Evolutionary conservation across 2,888 invertebrate species (phyloP).

Genomic region (Arrhopalites spinosus): DNA sequence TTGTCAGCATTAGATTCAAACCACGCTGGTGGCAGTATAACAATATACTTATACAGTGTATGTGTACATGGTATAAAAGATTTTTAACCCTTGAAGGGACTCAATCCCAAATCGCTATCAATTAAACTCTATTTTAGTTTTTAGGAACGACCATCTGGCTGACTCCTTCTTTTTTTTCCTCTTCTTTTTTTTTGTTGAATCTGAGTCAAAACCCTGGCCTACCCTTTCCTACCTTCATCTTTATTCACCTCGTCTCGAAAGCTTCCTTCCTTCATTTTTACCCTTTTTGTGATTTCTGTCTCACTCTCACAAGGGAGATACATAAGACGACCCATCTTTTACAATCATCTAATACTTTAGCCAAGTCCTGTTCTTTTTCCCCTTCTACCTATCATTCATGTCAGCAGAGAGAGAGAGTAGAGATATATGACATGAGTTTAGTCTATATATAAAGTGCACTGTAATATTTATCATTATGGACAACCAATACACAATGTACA

Average conservation of each 20-base stretch:
- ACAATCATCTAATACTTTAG: not conserved
- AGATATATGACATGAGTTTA: too few relatives aligned
- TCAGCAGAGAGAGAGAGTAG: too few relatives aligned
- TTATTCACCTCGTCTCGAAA: not conserved
- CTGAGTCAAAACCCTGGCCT: slow-evolving; percentile 38
- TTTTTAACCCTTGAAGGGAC: slow-evolving; percentile 41
- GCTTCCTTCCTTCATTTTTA: slow-evolving; percentile 27
- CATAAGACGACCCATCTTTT: not conserved
- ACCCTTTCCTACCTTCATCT: slow-evolving; percentile 27
- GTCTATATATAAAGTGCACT: too few relatives aligned
- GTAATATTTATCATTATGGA: too few relatives aligned
- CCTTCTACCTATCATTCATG: not conserved
- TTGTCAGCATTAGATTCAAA: slow-evolving; percentile 17
- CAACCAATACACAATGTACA: too few relatives aligned
- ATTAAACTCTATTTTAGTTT: slow-evolving; percentile 50
- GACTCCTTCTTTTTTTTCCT: slow-evolving; percentile 13
- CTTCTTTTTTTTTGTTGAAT: slow-evolving; percentile 27
- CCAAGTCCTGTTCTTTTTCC: slow-evolving; percentile 1
- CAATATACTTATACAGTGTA: not conserved
- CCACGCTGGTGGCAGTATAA: slow-evolving; percentile 31
- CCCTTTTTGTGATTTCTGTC: slow-evolving; percentile 23
- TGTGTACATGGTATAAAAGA: not conserved
- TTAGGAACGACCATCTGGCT: slow-evolving; percentile 40
- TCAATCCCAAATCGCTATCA: slow-evolving; percentile 45
- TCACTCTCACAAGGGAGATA: too few relatives aligned